phyloP scores from a whole-genome alignment of 2,797 vertebrate genomes.

The Falco concolor region DNA sequence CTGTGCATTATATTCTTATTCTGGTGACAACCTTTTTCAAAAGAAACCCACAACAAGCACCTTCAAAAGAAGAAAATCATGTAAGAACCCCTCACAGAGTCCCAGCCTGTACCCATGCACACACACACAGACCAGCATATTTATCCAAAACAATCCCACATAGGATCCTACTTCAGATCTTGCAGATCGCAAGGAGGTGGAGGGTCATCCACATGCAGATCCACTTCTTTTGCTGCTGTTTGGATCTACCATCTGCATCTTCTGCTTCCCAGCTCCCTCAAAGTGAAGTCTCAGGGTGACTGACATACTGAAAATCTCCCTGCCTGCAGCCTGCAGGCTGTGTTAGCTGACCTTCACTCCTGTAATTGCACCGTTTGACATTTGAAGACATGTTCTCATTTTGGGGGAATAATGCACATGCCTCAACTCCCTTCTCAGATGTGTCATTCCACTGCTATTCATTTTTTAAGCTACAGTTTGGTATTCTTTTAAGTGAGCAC shows the following conservation, averaged over 20 bases:
- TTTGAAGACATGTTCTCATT: conserved; percentile 12
- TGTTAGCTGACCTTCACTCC: neutral
- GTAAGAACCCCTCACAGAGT: neutral
- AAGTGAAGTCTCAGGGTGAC: neutral
- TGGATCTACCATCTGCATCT: neutral
- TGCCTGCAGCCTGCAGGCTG: neutral
- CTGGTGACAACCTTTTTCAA: neutral
- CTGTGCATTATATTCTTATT: neutral
- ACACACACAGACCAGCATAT: neutral
- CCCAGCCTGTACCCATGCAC: neutral
- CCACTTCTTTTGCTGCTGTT: neutral
- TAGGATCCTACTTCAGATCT: neutral
- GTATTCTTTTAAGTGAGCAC: neutral
- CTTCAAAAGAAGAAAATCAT: neutral
- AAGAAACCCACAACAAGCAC: neutral
- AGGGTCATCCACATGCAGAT: neutral
- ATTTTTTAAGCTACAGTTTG: neutral
- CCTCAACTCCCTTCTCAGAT: neutral
- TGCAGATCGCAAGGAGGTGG: neutral
- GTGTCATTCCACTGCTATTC: conserved; percentile 16
- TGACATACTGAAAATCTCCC: neutral
- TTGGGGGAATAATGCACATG: conserved; percentile 1
- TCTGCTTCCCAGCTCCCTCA: neutral
- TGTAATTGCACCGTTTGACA: neutral
- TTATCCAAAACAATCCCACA: neutral